Percentiles rank a stretch among this genome's conserved stretches.
Conservation (phyloP, 2,888 invertebrate genomes). For the Globia sparganii region DNA sequence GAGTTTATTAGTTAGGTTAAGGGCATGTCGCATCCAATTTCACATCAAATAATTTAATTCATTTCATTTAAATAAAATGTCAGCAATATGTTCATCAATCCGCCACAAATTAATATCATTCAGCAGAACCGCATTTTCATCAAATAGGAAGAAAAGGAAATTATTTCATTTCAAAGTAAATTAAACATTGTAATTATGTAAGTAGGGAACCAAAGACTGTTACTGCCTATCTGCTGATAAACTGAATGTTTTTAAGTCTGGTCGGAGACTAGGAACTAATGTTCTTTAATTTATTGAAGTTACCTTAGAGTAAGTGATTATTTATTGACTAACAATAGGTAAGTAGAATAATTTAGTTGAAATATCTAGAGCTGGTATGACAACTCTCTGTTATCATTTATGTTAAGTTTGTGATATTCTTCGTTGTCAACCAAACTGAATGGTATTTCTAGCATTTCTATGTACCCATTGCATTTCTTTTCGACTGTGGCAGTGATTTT, state of each 20-base stretch:
- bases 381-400: conserved; percentile 57
- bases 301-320: conserved; percentile 88
- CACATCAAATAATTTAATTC: conserved; percentile 56
- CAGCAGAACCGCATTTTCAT: conserved; percentile 84
- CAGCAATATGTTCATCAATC: conserved; percentile 75
- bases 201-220: conserved; percentile 89
- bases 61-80: conserved; percentile 66
- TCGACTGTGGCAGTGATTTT: conserved; percentile 81
- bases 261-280: conserved; percentile 74
- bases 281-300: conserved; percentile 88
- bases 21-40: conserved; percentile 47
- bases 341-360: conserved; percentile 77
- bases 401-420: conserved; percentile 67
- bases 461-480: conserved; percentile 87
- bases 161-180: conserved; percentile 52
- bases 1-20: conserved; percentile 75
- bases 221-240: conserved; percentile 77
- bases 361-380: conserved; percentile 66
- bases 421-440: conserved; percentile 64
- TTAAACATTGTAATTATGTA: conserved; percentile 78
- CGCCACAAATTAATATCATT: conserved; percentile 85
- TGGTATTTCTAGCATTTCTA: conserved; percentile 77
- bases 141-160: conserved; percentile 87
- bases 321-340: conserved; percentile 87
- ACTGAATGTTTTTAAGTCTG: conserved; percentile 74